Base-by-base conservation (phyloP, 2,888 invertebrate species). In the Drosophila subquinaria region DNA sequence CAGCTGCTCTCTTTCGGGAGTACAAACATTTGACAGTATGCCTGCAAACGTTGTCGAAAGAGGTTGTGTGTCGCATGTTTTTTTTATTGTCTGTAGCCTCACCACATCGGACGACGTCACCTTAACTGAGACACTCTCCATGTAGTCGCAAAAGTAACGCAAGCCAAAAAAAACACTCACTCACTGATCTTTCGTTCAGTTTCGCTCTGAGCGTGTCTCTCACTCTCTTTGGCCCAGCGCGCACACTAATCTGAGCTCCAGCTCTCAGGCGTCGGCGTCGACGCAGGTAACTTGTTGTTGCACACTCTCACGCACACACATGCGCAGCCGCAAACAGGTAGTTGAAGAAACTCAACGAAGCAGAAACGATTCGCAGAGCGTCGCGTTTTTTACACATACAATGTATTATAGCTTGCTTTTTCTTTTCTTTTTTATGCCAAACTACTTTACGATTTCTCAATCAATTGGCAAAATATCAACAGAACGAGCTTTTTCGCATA, bases 311-410 rank as follows among this genome's bases (percentile, higher is more conserved):
- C 65, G 55, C 48, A 60, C 78, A 69, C 81, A 80, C 64, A 71
- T 61, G 42, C 65, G 76, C 67, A 73, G 60, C 47, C 35, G 66
- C 75, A 88, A 84, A 84, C 84, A 84, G 84, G 84, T 84, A 84
- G 88, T 81, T 53, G 63, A 52, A 67, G 55, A 68, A 43, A 65
- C 65, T 60, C 45, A 83, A 50, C 82, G 77, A 79, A 83, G 82
- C 82, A 89, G 82, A 87, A 85, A 87, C 67, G 50, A 67, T 65
- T 69, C 64, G 65, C 63, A 51, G 65, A 72, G 76, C 70, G 81
- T 74, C 71, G 72, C 69, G 81, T 89, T 76, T 77, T 76, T 74
- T 72, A 70, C 48, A 59, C 59, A 59, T 73, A 50, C 50, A 38
- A 38, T 30, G 15, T 17, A 43, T 43, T 45, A 23, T 35, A 35